Evolutionary conservation across 1,140 invertebrate genomes (phyloP).

Genomic region (Cylas formicarius): DNA sequence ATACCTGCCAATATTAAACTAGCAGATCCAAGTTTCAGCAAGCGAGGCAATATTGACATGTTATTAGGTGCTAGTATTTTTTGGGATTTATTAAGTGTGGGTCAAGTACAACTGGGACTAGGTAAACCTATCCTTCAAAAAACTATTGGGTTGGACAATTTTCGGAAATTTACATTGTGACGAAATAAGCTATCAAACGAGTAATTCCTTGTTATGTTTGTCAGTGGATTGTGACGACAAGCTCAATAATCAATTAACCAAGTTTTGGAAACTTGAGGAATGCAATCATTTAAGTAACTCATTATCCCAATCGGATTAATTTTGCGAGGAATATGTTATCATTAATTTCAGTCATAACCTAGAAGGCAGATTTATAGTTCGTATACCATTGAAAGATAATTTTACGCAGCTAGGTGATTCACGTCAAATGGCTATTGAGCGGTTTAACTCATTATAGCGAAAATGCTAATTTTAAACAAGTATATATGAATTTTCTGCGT

Average conservation of each 20-base stretch:
- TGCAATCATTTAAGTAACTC: not conserved
- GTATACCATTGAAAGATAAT: constrained; percentile 12
- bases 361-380: constrained; percentile 8
- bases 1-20: constrained; percentile 8
- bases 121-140: not conserved
- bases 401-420: constrained; percentile 6
- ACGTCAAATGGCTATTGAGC: not conserved
- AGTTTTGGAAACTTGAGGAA: too few relatives aligned
- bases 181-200: not conserved
- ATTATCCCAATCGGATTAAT: constrained; percentile 4
- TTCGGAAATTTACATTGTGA: constrained; percentile 1
- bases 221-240: not conserved
- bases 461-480: constrained; percentile 6
- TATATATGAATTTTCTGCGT: constrained; percentile 12
- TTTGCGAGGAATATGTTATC: constrained; percentile 3
- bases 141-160: constrained; percentile 11
- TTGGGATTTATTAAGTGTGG: constrained; percentile 6
- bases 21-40: constrained; percentile 10
- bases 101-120: constrained; percentile 1
- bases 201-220: not conserved
- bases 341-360: not conserved
- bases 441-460: constrained; percentile 6
- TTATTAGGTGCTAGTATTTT: constrained; percentile 7
- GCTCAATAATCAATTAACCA: too few relatives aligned
- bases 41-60: constrained; percentile 6